Base-by-base conservation (phyloP, 2,113 vertebrate species). In the Beaufortia kweichowensis region DNA sequence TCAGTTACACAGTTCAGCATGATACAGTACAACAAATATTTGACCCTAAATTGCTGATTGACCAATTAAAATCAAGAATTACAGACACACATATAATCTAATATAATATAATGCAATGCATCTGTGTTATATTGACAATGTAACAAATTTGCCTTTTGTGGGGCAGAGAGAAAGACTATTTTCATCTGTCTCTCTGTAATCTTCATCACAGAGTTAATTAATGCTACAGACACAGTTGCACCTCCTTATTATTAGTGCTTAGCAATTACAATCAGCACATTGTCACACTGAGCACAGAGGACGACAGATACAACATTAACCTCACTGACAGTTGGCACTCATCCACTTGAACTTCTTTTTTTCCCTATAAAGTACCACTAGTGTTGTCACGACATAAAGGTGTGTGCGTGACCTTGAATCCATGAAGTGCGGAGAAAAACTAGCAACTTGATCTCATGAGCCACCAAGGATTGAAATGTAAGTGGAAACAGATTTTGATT, bases 261-360 rank as follows among this genome's bases (percentile, higher is more conserved):
- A 55, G 81, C 81, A 82, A 79, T 82, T 82, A 79, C 71, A 82
- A 82, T 82, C 81, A 82, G 81, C 31, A 63, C 65, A 76, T 79
- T 82, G 64, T 82, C 71, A 82, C 65, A 33, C 64, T 48, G 77
- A 79, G 78, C 81, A 76, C 80, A 78, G 64, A 78, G 64, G 48
- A 77, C 66, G 61, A 78, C 76, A 82, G 76, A 78, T 61, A 69
- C 56, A 48, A 59, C 53, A 82, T 82, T 82, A 82, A 79, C 77
- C 81, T 79, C 72, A 46, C 50, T 67, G 72, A 73, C 75, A 79
- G 81, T 75, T 75, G 63, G 65, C 72, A 72, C 73, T 82, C 77
- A 79, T 72, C 67, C 61, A 79, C 77, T 82, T 82, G 55, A 73
- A 79, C 77, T 75, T 65, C 5, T 7, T 53, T 26, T 48, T 29